Conservation (phyloP, 2,797 vertebrate species). For the Triplophysa bombifrons region DNA sequence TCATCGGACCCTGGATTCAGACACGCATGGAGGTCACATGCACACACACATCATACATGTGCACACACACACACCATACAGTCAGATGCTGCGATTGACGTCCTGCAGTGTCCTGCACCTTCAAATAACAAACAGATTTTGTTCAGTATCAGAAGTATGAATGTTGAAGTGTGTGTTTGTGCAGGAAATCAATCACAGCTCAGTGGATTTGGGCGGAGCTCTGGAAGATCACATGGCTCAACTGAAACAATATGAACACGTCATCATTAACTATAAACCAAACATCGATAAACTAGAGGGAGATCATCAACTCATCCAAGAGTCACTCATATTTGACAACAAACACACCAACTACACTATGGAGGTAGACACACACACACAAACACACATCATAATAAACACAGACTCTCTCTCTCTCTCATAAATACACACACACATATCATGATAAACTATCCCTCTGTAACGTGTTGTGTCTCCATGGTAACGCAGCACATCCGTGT, state of each 20-base stretch:
- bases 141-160: not conserved
- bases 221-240: conserved; percentile 90
- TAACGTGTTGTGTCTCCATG: not conserved
- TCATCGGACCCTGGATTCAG: conserved; percentile 88
- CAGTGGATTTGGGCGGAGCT: conserved; percentile 77
- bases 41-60: not conserved
- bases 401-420: not conserved
- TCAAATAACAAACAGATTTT: no score
- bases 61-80: no score
- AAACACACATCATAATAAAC: not conserved
- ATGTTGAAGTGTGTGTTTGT: not conserved
- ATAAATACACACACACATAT: not conserved
- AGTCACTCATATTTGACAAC: conserved; percentile 87
- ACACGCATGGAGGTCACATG: conserved; percentile 83
- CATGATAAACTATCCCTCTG: no score
- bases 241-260: conserved; percentile 84
- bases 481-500: conserved; percentile 82
- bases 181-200: conserved; percentile 82
- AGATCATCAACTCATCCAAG: conserved; percentile 88
- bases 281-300: conserved; percentile 88
- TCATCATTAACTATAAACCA: conserved; percentile 85
- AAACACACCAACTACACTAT: conserved; percentile 89
- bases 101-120: no score
- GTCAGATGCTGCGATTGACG: no score
- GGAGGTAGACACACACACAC: conserved; percentile 73